Percentiles rank a stretch among this genome's conserved stretches.
These are phyloP conservation scores for Fragum sueziense DNA, from an alignment of 2,888 invertebrate genomes.

Conservation along the genomic window DNA sequence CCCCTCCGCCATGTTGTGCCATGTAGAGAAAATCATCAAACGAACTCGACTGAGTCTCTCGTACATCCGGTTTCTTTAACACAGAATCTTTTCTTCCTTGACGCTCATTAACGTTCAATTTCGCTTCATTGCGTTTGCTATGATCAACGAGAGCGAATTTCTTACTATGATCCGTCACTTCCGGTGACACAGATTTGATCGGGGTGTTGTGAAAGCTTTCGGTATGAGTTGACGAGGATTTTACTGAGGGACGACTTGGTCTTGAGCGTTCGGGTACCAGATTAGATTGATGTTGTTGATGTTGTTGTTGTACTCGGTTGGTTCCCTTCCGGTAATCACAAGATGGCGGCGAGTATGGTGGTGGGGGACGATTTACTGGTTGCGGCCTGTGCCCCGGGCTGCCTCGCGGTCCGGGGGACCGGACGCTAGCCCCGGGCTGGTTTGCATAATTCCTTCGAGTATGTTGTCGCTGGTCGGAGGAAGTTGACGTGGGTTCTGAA, in stretches of 20 bases:
- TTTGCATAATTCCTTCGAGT: conserved; percentile 26
- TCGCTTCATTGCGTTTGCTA: not conserved
- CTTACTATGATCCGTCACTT: conserved; percentile 12
- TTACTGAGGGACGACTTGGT: not conserved
- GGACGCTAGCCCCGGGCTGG: not conserved
- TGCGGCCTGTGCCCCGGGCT: not conserved
- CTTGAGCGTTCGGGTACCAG: conserved; percentile 6
- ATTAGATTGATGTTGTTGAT: not conserved
- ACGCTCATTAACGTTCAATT: not conserved
- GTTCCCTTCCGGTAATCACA: not conserved
- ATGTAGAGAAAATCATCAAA: conserved; percentile 50
- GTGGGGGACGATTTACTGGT: not conserved
- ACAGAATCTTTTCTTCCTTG: not conserved
- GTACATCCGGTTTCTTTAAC: conserved; percentile 31
- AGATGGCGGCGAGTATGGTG: conserved; percentile 13
- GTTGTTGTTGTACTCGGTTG: not conserved
- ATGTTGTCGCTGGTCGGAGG: conserved; percentile 67
- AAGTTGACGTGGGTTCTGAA: conserved; percentile 76
- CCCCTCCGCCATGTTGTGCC: conserved; percentile 48
- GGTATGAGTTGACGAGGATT: not conserved
- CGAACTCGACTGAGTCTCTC: conserved; percentile 40
- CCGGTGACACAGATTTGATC: conserved; percentile 9
- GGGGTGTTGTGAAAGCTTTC: not conserved
- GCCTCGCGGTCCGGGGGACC: conserved; percentile 27
- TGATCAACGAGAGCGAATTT: conserved; percentile 1